Conservation (phyloP, 30 jellyfish, hydroid and myxozoan species). For the Rhopilema esculentum region DNA sequence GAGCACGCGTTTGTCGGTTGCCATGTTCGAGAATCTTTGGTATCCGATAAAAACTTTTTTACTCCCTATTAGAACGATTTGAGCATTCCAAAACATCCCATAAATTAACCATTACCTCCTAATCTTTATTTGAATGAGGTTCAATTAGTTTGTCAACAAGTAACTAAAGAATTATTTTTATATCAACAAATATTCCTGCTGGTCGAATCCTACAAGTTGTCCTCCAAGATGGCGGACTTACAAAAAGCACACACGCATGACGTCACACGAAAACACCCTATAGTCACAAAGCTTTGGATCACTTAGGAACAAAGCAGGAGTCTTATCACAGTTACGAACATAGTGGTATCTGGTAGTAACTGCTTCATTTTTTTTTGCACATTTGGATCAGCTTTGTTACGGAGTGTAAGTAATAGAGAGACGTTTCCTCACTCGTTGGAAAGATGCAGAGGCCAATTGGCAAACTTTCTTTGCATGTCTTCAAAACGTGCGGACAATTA, state of each 20-base stretch:
- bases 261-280: neutral
- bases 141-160: neutral
- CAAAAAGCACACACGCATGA: neutral
- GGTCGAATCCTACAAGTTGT: conserved; percentile 18
- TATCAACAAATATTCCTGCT: neutral
- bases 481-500: no score
- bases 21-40: conserved; percentile 34
- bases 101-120: conserved; percentile 23
- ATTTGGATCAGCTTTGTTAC: no score
- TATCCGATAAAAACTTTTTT: conserved; percentile 28
- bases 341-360: no score
- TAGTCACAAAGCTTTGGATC: no score
- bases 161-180: neutral
- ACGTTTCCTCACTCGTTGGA: no score
- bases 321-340: no score
- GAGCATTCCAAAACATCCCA: conserved; percentile 44
- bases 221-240: conserved; percentile 53
- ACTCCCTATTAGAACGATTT: conserved; percentile 24
- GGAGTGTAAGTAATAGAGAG: no score
- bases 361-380: no score
- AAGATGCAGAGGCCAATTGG: no score
- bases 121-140: neutral
- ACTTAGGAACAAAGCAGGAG: no score
- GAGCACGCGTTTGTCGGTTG: conserved; percentile 10
- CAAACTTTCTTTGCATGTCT: no score